Evolutionary conservation across 2,888 invertebrate genomes (phyloP).

Genomic region (Drosophila austrosaltans): DNA sequence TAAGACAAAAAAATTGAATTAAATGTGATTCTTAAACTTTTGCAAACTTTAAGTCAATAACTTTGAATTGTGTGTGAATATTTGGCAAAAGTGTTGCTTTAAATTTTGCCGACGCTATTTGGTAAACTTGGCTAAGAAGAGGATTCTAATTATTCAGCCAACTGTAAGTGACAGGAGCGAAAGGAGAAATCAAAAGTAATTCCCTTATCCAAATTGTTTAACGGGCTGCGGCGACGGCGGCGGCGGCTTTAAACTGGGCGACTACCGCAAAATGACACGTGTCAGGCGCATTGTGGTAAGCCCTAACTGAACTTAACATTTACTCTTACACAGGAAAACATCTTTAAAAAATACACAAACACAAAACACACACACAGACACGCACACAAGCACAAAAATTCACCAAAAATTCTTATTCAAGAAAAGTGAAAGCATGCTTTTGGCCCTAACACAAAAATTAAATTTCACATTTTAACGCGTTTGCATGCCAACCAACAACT

Average conservation of each 20-base stretch:
- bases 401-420: constrained; percentile 33
- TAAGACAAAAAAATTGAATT: constrained; percentile 5
- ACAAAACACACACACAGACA: constrained; percentile 17
- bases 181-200: constrained; percentile 29
- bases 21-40: not conserved
- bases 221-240: constrained; percentile 9
- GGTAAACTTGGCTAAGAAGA: not conserved
- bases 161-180: constrained; percentile 4
- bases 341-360: not conserved
- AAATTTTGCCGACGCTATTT: constrained; percentile 49
- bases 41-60: not conserved
- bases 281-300: constrained; percentile 81
- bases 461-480: constrained; percentile 63
- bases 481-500: constrained; percentile 60
- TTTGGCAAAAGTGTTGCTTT: not conserved
- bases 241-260: constrained; percentile 59
- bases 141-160: constrained; percentile 34
- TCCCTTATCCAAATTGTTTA: constrained; percentile 6
- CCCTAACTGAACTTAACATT: constrained; percentile 22
- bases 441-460: constrained; percentile 43
- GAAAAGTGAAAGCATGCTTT: constrained; percentile 38
- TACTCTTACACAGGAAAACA: constrained; percentile 37
- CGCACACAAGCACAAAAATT: constrained; percentile 6
- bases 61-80: not conserved
- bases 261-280: constrained; percentile 80